Base-by-base conservation (phyloP, 2,888 invertebrate genomes). In the Blomia tropicalis region DNA sequence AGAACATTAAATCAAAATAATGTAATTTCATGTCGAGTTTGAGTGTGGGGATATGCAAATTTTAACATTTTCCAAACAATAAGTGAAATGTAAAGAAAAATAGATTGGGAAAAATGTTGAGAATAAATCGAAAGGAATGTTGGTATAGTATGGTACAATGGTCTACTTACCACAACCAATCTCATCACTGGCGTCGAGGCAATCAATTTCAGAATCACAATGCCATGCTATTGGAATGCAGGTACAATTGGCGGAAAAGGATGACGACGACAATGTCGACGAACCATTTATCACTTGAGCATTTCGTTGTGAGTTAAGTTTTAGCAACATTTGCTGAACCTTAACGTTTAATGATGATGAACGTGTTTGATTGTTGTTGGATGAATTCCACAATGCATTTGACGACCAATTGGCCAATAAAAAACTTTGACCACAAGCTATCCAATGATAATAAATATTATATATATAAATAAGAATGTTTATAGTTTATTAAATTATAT, bases 151-250 rank as follows among this genome's bases (percentile, higher is more conserved):
- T n/a, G n/a, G n/a, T n/a, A n/a, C n/a, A n/a, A n/a, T n/a, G n/a
- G n/a, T n/a, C n/a, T n/a, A 59, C 60, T 5, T 58, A 62, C 83
- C 79, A 70, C 88, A 88, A 66, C 82, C 81, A 44, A 79, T 77
- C 75, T 88, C 87, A 70, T 89, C 88, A 72, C 85, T 85, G 0
- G 83, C 84, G 60, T 83, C 81, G 1, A 36, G 23, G 71, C 89
- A 90, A 71, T 89, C 88, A 0, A 82, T 79, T 36, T 83, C 82
- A 1, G 86, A 87, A 71, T 89, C 88, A 71, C 89, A 89, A 1
- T 83, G 79, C 87, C 87, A 88, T 1, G 82, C 81, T 74, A 82
- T 54, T 22, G 66, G 67, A 61, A 72, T 70, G 63, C 72, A 72
- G 4, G 62, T 62, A 43, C 62, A 62, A 47, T 62, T 62, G 7